Base-by-base conservation (phyloP, 2,113 vertebrate genomes). In the Buteo buteo region DNA sequence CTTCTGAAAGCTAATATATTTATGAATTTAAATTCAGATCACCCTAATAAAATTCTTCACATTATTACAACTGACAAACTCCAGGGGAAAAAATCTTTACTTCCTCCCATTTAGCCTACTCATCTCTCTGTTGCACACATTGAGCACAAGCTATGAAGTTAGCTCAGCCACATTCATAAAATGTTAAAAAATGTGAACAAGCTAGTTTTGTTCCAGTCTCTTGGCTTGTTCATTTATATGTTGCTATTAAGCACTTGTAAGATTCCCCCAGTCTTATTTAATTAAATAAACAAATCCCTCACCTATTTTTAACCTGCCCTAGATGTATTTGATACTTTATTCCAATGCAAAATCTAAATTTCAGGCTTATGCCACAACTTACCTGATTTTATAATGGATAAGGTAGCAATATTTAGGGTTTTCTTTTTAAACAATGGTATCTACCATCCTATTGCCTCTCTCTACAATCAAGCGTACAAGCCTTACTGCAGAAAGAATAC, bases 381-480 rank as follows among this genome's bases (percentile, higher is more conserved):
- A 58, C 64, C 90, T 24, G 29, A 61, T 79, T 89, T 82, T 70
- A 10, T n/a, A 70, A 32, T 11, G 92, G 90, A 84, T 34, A 94
- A 92, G 92, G 96, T 76, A 89, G 71, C 93, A 98, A 96, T 93
- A 97, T 97, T 96, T 97, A 95, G 94, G 94, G 95, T 96, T 97
- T 97, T 96, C 86, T 96, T 86, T 87, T 93, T 86, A 70, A 86
- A 86, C 66, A 95, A 79, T 79, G 94, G 93, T 92, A 91, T 81
- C 84, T 93, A 93, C 95, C 96, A 84, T 93, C 90, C 97, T 97
- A 95, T 85, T 83, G 85, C 95, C 81, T 77, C 81, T 83, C 91
- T 97, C 94, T 91, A 94, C 90, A 71, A 95, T 90, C 88, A 88
- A 96, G 96, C 44, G 0, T 82, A 74, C 29, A 95, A 96, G 94